Evolutionary conservation across 1,140 invertebrate genomes (phyloP).

Genomic region (Ceratina australensis): DNA sequence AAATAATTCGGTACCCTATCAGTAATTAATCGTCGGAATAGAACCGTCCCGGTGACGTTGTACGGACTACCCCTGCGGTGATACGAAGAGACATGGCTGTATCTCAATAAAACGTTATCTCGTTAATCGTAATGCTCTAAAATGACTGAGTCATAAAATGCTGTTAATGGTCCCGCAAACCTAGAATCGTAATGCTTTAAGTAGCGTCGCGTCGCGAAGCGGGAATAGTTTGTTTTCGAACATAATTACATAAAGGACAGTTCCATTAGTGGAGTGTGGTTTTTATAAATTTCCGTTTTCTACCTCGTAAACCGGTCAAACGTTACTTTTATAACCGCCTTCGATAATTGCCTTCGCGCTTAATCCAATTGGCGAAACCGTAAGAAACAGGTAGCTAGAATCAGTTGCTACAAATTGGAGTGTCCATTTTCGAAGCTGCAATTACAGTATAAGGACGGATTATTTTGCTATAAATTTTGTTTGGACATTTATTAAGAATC

Average conservation of each 20-base stretch:
- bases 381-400: no score
- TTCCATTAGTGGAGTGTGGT: not conserved
- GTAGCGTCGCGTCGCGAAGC: no score
- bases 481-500: no score
- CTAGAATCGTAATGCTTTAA: no score
- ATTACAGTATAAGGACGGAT: no score
- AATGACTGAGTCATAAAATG: not conserved
- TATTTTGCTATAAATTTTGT: no score
- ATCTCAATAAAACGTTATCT: no score
- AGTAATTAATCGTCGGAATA: constrained; percentile 1
- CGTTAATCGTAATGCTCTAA: not conserved
- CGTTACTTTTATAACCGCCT: not conserved
- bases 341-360: not conserved
- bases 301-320: not conserved
- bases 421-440: no score
- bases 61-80: not conserved
- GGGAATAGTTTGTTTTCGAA: not conserved
- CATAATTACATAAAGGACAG: not conserved
- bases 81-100: not conserved
- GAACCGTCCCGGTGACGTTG: not conserved
- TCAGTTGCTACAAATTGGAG: no score
- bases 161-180: no score
- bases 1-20: constrained; percentile 15
- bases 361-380: no score
- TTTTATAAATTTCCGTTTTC: constrained; percentile 3